A percentile compares a stretch with the other conserved stretches of the same genome.
Evolutionary conservation across 2,888 invertebrate genomes (phyloP).

Genomic region (Trilocha varians): DNA sequence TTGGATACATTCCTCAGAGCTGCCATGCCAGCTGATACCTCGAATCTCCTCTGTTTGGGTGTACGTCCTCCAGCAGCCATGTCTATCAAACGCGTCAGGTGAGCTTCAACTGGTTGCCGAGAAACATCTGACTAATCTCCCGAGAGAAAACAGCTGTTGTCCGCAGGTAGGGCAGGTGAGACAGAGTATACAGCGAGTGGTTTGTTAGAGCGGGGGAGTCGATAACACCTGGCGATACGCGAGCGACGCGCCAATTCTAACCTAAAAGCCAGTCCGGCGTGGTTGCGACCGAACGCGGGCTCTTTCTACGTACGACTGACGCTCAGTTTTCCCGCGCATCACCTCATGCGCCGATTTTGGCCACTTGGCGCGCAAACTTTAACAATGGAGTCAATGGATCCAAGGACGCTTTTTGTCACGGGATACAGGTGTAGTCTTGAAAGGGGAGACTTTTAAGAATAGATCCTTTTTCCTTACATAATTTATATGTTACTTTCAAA

Average conservation of each 20-base stretch:
- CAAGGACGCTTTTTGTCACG: slow-evolving; percentile 67
- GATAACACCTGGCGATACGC: slow-evolving; percentile 61
- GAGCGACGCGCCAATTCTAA: slow-evolving; percentile 70
- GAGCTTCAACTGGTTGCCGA: slow-evolving; percentile 60
- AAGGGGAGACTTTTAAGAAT: slow-evolving; percentile 38
- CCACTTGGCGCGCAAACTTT: slow-evolving; percentile 68
- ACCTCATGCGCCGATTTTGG: slow-evolving; percentile 56
- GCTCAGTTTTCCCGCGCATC: slow-evolving; percentile 56
- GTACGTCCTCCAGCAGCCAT: slow-evolving; percentile 67
- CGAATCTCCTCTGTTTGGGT: slow-evolving; percentile 60
- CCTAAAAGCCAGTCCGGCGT: slow-evolving; percentile 43
- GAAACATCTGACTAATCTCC: slow-evolving; percentile 73
- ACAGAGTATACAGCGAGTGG: slow-evolving; percentile 27
- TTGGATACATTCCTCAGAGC: slow-evolving; percentile 45
- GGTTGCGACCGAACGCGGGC: slow-evolving; percentile 48
- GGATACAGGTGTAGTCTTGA: slow-evolving; percentile 57
- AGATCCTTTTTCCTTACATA: slow-evolving; percentile 2
- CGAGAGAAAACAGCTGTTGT: slow-evolving; percentile 70
- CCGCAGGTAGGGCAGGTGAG: slow-evolving; percentile 51
- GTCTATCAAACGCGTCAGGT: slow-evolving; percentile 52
- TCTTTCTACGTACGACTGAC: slow-evolving; percentile 40
- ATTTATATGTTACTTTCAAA: not conserved
- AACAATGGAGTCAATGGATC: slow-evolving; percentile 56
- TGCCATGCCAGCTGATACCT: slow-evolving; percentile 50
- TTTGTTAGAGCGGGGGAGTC: slow-evolving; percentile 46